Conservation (phyloP, 2,113 vertebrate genomes). For the Coracopsis vasa region DNA sequence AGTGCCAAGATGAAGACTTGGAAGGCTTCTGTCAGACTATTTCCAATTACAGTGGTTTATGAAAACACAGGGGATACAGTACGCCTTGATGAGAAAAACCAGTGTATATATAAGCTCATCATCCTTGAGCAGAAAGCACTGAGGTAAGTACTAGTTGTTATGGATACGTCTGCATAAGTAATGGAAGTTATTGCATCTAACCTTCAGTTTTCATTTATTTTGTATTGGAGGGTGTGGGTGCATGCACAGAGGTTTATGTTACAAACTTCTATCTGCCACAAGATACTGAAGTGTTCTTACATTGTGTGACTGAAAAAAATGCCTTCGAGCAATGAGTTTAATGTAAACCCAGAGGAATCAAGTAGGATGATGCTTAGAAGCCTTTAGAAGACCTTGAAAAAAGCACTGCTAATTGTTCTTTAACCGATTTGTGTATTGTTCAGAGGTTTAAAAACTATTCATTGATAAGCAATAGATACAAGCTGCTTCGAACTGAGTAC, state of each 20-base stretch:
- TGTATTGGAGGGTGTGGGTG: background rate
- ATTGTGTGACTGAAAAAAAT: slow-evolving; percentile 11
- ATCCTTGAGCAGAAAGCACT: background rate
- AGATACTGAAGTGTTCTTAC: slow-evolving; percentile 19
- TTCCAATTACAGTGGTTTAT: slow-evolving; percentile 53
- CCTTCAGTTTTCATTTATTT: slow-evolving; percentile 43
- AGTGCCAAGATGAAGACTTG: slow-evolving; percentile 57
- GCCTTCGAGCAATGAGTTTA: slow-evolving; percentile 7
- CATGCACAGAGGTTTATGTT: background rate
- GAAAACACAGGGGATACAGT: slow-evolving; percentile 20
- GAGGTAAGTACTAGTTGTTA: slow-evolving; percentile 43
- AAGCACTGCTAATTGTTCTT: background rate
- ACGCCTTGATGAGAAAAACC: slow-evolving; percentile 25
- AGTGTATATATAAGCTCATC: slow-evolving; percentile 48
- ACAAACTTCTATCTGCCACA: slow-evolving; percentile 37
- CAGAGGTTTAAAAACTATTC: background rate
- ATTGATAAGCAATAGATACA: background rate
- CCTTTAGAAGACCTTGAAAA: background rate
- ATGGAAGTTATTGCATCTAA: slow-evolving; percentile 21
- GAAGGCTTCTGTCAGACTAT: slow-evolving; percentile 42
- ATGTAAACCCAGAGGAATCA: slow-evolving; percentile 8
- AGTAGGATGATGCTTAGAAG: background rate
- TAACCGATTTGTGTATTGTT: background rate
- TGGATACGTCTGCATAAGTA: slow-evolving; percentile 30
- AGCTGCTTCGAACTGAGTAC: background rate